These are phyloP conservation scores for Microplitis demolitor DNA, from an alignment of 1,140 invertebrate species.

Conservation along the genomic window DNA sequence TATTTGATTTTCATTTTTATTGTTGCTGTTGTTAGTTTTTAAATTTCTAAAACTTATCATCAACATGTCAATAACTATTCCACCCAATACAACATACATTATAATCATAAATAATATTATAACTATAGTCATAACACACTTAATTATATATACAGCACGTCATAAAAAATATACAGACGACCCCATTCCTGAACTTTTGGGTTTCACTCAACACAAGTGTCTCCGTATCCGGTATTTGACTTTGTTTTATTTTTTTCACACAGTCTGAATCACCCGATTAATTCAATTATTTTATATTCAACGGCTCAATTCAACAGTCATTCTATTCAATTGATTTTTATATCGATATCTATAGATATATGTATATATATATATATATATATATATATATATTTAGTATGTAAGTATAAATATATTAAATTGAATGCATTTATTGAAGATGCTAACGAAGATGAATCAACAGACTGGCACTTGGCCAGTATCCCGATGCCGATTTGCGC, in stretches of 20 bases:
- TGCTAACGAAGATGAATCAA: conserved; percentile 7
- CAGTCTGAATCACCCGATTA: not conserved
- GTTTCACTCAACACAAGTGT: not conserved
- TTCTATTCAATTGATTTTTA: not conserved
- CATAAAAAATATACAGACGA: not conserved
- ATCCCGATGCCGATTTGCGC: not conserved
- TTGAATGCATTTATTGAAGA: not conserved
- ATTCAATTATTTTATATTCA: not conserved
- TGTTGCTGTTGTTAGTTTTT: not conserved
- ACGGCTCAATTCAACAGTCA: not conserved
- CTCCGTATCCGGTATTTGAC: not conserved
- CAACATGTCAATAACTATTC: no score
- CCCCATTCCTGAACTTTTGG: conserved; percentile 6
- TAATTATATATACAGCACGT: no score
- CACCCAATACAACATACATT: no score
- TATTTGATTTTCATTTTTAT: not conserved
- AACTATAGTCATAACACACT: not conserved
- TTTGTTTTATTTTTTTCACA: not conserved
- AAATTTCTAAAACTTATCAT: no score
- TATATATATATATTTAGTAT: not conserved
- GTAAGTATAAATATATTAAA: not conserved
- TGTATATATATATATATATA: not conserved
- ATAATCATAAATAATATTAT: no score
- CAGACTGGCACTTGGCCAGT: not conserved
- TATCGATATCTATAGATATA: not conserved